phyloP scores from a whole-genome alignment of 1,140 invertebrate species.

The Cherax quadricarinatus region DNA sequence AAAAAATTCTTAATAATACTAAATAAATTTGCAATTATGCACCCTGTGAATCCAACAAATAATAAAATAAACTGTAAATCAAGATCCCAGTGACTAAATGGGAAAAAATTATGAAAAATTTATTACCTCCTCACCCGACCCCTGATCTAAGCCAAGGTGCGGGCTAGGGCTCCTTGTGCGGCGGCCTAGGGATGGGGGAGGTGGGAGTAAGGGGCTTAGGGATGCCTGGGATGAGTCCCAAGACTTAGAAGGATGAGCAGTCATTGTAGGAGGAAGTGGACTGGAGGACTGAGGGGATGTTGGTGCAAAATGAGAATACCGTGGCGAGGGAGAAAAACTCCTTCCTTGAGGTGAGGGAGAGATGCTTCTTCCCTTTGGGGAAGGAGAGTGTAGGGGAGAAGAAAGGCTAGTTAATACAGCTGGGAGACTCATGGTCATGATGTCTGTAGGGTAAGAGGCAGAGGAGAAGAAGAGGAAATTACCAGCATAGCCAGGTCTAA shows the following conservation, averaged over 20 bases:
- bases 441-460: conserved; percentile 54
- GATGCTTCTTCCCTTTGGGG: conserved; percentile 27
- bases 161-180: conserved; percentile 59
- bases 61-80: conserved; percentile 37
- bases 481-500: conserved; percentile 58
- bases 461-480: conserved; percentile 63
- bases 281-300: conserved; percentile 4
- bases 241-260: background rate
- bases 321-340: background rate
- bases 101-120: conserved; percentile 38
- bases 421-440: conserved; percentile 71
- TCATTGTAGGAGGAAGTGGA: background rate
- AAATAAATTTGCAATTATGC: conserved; percentile 23
- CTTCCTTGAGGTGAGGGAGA: conserved; percentile 15
- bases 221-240: conserved; percentile 2
- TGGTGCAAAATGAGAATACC: background rate
- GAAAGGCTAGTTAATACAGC: conserved; percentile 56
- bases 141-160: conserved; percentile 44
- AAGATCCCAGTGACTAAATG: conserved; percentile 25
- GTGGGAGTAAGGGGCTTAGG: conserved; percentile 52
- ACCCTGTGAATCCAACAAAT: conserved; percentile 14
- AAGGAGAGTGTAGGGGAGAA: conserved; percentile 30
- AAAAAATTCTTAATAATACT: conserved; percentile 5
- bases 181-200: conserved; percentile 47
- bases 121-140: conserved; percentile 57